Conservation (phyloP, 1,140 invertebrate species). For the Geopemphigus sp. region DNA sequence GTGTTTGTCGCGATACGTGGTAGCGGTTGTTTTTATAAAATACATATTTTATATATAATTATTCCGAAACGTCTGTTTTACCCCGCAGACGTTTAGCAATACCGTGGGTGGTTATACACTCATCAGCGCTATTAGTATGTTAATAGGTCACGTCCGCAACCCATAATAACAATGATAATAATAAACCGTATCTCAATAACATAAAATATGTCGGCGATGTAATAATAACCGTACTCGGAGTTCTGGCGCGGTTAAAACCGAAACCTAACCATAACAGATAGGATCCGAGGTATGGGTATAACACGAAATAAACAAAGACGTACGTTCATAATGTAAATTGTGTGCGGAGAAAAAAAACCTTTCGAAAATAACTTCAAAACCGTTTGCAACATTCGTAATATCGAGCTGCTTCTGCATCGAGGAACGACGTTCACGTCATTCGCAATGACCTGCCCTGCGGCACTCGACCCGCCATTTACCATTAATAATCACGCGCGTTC, state of each 20-base stretch:
- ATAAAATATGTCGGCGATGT: no score
- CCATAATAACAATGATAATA: not conserved
- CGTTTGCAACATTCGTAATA: slow-evolving; percentile 47
- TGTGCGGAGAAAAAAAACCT: slow-evolving; percentile 26
- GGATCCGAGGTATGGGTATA: not conserved
- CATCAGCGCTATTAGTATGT: not conserved
- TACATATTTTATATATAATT: not conserved
- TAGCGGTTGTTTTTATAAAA: not conserved
- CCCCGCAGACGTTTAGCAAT: slow-evolving; percentile 11
- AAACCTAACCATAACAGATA: not conserved
- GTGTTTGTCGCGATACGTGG: no score
- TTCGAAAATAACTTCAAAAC: slow-evolving; percentile 36
- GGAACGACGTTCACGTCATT: slow-evolving; percentile 47
- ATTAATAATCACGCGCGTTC: slow-evolving; percentile 44
- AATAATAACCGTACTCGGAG: no score
- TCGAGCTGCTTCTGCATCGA: slow-evolving; percentile 41
- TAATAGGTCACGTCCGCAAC: not conserved
- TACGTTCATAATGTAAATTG: no score
- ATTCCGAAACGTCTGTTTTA: not conserved
- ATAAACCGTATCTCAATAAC: not conserved
- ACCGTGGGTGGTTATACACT: not conserved
- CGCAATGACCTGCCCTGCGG: slow-evolving; percentile 34
- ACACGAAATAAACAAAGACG: not conserved
- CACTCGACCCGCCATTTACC: slow-evolving; percentile 33
- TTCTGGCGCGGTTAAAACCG: no score